Conservation (phyloP, 2,888 invertebrate species). For the Actias luna region DNA sequence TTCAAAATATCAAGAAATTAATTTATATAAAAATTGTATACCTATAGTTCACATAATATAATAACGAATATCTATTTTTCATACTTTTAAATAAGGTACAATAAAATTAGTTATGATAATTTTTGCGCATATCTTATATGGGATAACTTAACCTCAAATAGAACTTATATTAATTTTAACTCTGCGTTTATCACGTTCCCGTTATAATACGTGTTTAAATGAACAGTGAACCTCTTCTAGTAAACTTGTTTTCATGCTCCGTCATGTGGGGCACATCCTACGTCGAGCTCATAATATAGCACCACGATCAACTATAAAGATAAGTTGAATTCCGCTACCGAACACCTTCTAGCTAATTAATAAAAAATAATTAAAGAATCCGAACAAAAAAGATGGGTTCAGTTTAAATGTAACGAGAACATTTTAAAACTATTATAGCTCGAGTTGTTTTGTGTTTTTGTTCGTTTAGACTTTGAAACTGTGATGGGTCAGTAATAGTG, state of each 20-base stretch:
- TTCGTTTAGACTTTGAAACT: neutral
- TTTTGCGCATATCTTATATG: no score
- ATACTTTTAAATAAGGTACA: no score
- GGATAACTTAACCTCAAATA: neutral
- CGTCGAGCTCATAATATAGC: slow-evolving; percentile 49
- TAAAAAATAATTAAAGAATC: slow-evolving; percentile 61
- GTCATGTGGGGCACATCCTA: slow-evolving; percentile 53
- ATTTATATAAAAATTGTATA: no score
- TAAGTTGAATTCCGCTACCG: slow-evolving; percentile 64
- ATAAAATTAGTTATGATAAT: no score
- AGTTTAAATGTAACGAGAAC: slow-evolving; percentile 7
- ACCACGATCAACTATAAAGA: slow-evolving; percentile 72
- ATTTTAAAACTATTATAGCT: slow-evolving; percentile 2
- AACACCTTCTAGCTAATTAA: slow-evolving; percentile 70
- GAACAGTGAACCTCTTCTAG: slow-evolving; percentile 9
- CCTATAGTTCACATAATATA: no score
- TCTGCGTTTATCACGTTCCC: neutral
- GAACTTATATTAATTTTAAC: neutral
- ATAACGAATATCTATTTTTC: no score
- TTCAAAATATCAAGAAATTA: no score
- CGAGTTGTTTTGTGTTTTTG: neutral
- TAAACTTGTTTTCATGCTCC: slow-evolving; percentile 17
- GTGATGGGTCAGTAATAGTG: no score
- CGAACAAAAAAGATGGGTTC: slow-evolving; percentile 24
- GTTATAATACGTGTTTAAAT: neutral